These are phyloP conservation scores for Polylopha cassiicola DNA, from an alignment of 2,888 invertebrate species.

Conservation along the genomic window DNA sequence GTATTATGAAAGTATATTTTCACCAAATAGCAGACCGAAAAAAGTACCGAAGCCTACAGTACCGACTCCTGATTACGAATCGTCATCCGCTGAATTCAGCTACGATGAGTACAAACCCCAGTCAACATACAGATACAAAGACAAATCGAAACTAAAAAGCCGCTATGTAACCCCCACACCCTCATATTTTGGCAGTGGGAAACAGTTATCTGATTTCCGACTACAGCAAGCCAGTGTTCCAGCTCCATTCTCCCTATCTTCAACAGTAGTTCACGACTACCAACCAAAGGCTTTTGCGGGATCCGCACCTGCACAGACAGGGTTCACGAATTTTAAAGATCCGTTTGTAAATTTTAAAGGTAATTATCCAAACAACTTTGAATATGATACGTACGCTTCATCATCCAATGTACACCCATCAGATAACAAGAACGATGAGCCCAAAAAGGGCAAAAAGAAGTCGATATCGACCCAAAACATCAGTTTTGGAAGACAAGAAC, in stretches of 20 bases:
- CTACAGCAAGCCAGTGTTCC: constrained; percentile 43
- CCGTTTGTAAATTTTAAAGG: constrained; percentile 51
- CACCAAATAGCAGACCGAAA: constrained; percentile 41
- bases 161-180: constrained; percentile 36
- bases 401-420: constrained; percentile 50
- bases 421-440: constrained; percentile 43
- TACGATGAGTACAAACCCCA: constrained; percentile 48
- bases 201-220: constrained; percentile 41
- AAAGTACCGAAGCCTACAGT: constrained; percentile 40
- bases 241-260: constrained; percentile 57
- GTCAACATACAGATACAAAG: constrained; percentile 50
- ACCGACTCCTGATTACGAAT: constrained; percentile 32
- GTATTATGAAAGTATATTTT: constrained; percentile 64
- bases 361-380: constrained; percentile 52
- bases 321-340: constrained; percentile 49
- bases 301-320: constrained; percentile 30
- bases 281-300: constrained; percentile 46
- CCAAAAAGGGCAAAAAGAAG: constrained; percentile 55
- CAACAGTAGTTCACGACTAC: constrained; percentile 60
- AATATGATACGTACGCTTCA: constrained; percentile 58
- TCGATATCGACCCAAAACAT: constrained; percentile 68
- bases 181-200: constrained; percentile 36
- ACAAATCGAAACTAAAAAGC: constrained; percentile 42
- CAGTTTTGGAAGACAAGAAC: constrained; percentile 60
- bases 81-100: constrained; percentile 34